Evolutionary conservation across 1,140 invertebrate genomes (phyloP), one percentile per base, ranked within the genome.

Genomic region (Eufriesea mexicana): DNA sequence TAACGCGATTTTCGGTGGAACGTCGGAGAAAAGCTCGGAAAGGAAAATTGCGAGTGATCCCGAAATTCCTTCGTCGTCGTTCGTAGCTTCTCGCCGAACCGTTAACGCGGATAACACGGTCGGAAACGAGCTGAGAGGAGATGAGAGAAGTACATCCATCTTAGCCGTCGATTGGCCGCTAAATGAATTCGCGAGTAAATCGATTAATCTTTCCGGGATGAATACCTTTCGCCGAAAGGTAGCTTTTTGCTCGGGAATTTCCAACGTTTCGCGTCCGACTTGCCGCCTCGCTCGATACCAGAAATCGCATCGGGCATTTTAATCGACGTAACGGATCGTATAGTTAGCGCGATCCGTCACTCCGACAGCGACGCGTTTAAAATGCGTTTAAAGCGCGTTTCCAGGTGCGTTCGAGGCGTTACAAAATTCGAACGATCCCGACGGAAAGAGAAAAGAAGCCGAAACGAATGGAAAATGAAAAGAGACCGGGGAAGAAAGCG

Each of bases 131-230:
- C 0, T 7, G 10, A 73, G 18, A 54, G 16, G 10, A 54, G 57
- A 4, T 47, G 62, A 75, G 23, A 83, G 47, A 67, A 61, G 61
- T 74, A 51, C 80, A 84, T 84, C 64, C 75, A 72, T 86, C 84
- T 79, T 87, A 57, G 59, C 85, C 64, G 84, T 87, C 86, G 86
- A 83, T 76, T 62, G 71, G 62, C 14, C 35, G 84, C 72, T 77
- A 76, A 87, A 87, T 75, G 86, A 86, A 86, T 86, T 79, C 75
- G 25, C 75, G 47, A 72, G 64, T 49, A 66, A 64, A 87, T 84
- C 84, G 80, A 87, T 86, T 83, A 86, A 87, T 87, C 86, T 86
- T 66, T 45, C 45, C 62, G 51, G 84, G 54, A 83, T 59, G 64
- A 87, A 87, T 79, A 67, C 51, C 61, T 76, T 64, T 64, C 78